These are phyloP conservation scores for Trypoxylon attenuatum DNA, from an alignment of 2,888 invertebrate genomes.

Conservation along the genomic window DNA sequence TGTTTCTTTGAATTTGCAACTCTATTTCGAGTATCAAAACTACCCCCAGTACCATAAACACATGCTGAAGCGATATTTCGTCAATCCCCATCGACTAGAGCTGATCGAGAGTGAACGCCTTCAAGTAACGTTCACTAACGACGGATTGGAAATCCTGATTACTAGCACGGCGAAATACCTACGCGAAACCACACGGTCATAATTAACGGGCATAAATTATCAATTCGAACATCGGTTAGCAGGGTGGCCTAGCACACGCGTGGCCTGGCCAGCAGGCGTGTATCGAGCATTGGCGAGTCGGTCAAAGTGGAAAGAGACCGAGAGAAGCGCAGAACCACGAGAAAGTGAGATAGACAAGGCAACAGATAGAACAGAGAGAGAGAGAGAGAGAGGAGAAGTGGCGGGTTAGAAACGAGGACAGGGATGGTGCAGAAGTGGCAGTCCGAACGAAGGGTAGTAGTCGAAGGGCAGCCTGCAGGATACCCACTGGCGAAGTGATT, in stretches of 20 bases:
- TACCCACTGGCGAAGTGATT: slow-evolving; percentile 70
- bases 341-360: slow-evolving; percentile 12
- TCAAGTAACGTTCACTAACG: slow-evolving; percentile 5
- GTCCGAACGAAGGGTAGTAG: slow-evolving; percentile 56
- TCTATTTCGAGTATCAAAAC: too few species aligned
- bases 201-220: slow-evolving; percentile 74
- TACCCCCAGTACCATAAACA: too few species aligned
- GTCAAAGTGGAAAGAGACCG: slow-evolving; percentile 12
- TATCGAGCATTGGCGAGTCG: slow-evolving; percentile 52
- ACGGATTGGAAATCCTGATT: slow-evolving; percentile 44
- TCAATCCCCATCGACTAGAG: too few species aligned
- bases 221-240: slow-evolving; percentile 72
- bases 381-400: slow-evolving; percentile 1
- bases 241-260: slow-evolving; percentile 58
- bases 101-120: too few species aligned
- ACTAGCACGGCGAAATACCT: slow-evolving; percentile 59
- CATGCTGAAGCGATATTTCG: too few species aligned
- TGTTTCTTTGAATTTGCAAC: too few species aligned
- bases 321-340: too few species aligned
- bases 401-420: slow-evolving; percentile 31
- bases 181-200: slow-evolving; percentile 67
- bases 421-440: slow-evolving; percentile 52
- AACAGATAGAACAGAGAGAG: slow-evolving; percentile 22
- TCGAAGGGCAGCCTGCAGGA: slow-evolving; percentile 61
- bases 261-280: slow-evolving; percentile 23